Conservation (phyloP, 30 jellyfish, hydroid and myxozoan species). For the Cassiopea andromeda region DNA sequence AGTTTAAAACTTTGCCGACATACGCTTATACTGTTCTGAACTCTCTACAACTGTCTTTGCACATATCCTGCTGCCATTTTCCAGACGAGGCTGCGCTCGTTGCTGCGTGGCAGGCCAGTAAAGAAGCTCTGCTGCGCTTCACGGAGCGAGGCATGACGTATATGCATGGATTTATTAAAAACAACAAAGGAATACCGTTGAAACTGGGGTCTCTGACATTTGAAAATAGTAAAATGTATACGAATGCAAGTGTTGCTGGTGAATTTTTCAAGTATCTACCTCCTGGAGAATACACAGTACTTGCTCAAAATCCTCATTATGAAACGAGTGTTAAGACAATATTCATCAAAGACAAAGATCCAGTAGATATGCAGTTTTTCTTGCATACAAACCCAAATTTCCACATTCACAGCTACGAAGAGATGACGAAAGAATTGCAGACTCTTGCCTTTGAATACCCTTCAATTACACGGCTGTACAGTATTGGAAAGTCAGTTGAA, state of each 20-base stretch:
- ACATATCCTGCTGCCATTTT: constrained; percentile 86
- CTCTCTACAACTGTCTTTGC: constrained; percentile 74
- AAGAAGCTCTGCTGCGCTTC: constrained; percentile 71
- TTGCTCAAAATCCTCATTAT: constrained; percentile 73
- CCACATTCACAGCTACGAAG: constrained; percentile 68
- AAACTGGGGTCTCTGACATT: constrained; percentile 68
- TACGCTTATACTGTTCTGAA: constrained; percentile 72
- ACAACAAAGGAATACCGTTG: constrained; percentile 52
- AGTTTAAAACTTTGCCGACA: constrained; percentile 59
- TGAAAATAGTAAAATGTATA: constrained; percentile 52
- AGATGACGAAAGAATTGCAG: constrained; percentile 50
- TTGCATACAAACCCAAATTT: constrained; percentile 59
- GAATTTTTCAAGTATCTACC: constrained; percentile 78
- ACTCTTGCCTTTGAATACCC: constrained; percentile 74
- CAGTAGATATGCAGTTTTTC: constrained; percentile 67
- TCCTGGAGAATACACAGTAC: constrained; percentile 85
- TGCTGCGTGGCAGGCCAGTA: constrained; percentile 81
- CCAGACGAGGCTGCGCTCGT: constrained; percentile 81
- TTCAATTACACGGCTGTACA: constrained; percentile 71
- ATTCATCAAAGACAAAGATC: constrained; percentile 5
- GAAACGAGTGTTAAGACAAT: constrained; percentile 59
- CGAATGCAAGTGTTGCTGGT: constrained; percentile 75
- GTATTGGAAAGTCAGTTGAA: constrained; percentile 91
- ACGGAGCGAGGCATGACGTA: constrained; percentile 83
- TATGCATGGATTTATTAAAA: constrained; percentile 76